These are phyloP conservation scores for Eulacestoma nigropectus DNA, from an alignment of 2,113 vertebrate genomes.

Conservation along the genomic window DNA sequence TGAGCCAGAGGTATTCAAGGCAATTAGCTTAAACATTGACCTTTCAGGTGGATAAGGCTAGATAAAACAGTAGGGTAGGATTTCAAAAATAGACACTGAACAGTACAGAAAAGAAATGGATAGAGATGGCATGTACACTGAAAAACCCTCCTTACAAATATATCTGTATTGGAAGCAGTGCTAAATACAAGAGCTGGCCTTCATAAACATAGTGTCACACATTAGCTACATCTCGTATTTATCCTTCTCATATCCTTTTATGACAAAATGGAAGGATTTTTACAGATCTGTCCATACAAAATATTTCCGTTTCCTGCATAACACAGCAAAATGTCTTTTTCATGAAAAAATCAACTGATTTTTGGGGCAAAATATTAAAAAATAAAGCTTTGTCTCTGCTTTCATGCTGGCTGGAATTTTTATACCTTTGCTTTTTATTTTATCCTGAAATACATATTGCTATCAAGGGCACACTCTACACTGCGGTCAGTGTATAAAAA, in stretches of 20 bases:
- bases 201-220: background rate
- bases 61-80: background rate
- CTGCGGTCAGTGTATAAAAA: background rate
- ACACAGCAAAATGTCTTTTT: background rate
- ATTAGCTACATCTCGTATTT: background rate
- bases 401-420: background rate
- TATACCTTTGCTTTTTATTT: constrained; percentile 11
- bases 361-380: rapidly evolving
- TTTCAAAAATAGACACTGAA: background rate
- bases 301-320: background rate
- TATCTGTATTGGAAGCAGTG: background rate
- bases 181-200: background rate
- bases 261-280: background rate
- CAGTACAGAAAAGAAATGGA: background rate
- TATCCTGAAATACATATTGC: background rate
- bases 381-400: background rate
- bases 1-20: background rate
- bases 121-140: background rate
- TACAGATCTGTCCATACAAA: background rate
- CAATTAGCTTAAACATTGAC: background rate
- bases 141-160: background rate
- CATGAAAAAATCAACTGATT: background rate
- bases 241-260: background rate
- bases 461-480: constrained; percentile 5
- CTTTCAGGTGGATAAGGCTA: background rate